Conservation (phyloP, 2,113 vertebrate species). For the Microtus pennsylvanicus region DNA sequence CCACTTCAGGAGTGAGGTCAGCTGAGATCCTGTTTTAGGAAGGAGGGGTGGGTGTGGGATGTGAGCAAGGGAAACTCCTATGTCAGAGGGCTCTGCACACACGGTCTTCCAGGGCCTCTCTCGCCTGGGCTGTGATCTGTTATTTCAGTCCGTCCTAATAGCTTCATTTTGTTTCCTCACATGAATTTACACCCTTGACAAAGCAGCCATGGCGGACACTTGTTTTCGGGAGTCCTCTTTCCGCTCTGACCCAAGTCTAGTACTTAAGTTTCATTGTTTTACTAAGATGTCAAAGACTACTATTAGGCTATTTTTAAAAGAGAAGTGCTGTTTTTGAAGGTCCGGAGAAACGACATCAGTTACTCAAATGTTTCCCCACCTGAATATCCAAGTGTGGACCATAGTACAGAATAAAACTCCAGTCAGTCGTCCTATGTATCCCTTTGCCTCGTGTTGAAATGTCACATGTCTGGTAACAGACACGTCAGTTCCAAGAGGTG, state of each 20-base stretch:
- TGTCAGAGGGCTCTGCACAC: slow-evolving; percentile 67
- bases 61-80: slow-evolving; percentile 57
- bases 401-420: neutral
- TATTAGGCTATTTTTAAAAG: slow-evolving; percentile 86
- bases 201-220: neutral
- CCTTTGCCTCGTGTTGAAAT: slow-evolving; percentile 15
- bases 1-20: slow-evolving; percentile 50
- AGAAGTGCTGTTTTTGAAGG: slow-evolving; percentile 88
- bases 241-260: neutral
- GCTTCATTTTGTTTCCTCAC: neutral
- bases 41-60: neutral
- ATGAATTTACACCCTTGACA: neutral
- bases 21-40: slow-evolving; percentile 14
- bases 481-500: neutral
- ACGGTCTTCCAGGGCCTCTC: slow-evolving; percentile 47
- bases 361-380: slow-evolving; percentile 83
- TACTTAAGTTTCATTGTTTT: slow-evolving; percentile 91
- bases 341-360: slow-evolving; percentile 85
- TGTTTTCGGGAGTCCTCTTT: slow-evolving; percentile 30
- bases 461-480: neutral
- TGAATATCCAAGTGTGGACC: slow-evolving; percentile 1
- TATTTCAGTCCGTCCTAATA: neutral
- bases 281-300: slow-evolving; percentile 86
- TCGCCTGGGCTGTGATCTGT: neutral
- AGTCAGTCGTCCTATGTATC: neutral